These are phyloP conservation scores for Lacerta bilineata DNA, from an alignment of 2,797 vertebrate genomes.

Conservation along the genomic window DNA sequence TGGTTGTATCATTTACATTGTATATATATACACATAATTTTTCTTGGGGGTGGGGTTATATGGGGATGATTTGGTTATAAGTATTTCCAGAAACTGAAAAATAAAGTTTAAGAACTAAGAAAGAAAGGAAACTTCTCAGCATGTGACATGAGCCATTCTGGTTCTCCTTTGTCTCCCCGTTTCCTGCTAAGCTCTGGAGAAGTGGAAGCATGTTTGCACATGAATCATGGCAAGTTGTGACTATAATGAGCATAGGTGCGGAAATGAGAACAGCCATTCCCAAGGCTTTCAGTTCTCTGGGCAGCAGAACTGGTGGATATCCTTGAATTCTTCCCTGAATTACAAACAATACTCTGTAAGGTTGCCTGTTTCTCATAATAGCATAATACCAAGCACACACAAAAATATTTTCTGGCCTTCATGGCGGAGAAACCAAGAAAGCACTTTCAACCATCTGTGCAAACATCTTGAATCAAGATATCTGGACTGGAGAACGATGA, in stretches of 20 bases:
- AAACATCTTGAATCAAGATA: not conserved
- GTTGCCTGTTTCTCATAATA: not conserved
- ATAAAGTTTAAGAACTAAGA: too few species aligned
- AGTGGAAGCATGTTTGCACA: constrained; percentile 45
- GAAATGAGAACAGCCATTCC: not conserved
- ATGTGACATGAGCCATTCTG: constrained; percentile 34
- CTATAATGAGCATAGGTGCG: not conserved
- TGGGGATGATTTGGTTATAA: too few species aligned
- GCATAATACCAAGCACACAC: not conserved
- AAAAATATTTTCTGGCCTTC: not conserved
- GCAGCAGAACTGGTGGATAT: not conserved
- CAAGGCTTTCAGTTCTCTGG: not conserved
- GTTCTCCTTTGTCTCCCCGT: constrained; percentile 42
- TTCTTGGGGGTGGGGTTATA: too few species aligned
- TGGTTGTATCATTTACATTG: too few species aligned
- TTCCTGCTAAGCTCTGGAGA: constrained; percentile 36
- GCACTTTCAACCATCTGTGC: not conserved
- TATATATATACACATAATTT: too few species aligned
- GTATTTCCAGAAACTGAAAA: too few species aligned
- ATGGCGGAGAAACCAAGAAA: not conserved
- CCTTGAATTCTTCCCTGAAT: not conserved
- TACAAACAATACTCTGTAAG: not conserved
- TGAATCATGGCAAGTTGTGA: constrained; percentile 12
- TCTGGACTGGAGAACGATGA: not conserved
- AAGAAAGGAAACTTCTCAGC: constrained; percentile 45